These are phyloP conservation scores for Tyria jacobaeae DNA, from an alignment of 2,888 invertebrate genomes.

Conservation along the genomic window DNA sequence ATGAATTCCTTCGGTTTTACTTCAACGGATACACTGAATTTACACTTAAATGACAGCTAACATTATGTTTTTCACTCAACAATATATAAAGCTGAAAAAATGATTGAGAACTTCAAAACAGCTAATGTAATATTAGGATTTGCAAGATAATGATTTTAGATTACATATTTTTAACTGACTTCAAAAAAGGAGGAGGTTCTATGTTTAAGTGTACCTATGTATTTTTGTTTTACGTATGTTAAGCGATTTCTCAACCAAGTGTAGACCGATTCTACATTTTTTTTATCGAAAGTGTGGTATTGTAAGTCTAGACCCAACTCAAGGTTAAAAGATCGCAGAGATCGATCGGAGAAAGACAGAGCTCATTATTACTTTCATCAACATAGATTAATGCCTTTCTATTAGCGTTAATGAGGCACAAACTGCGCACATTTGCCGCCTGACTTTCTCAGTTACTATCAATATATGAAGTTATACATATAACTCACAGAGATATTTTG, in stretches of 20 bases:
- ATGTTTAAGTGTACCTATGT: too few species aligned
- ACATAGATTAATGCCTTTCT: constrained; percentile 75
- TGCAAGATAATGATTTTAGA: too few species aligned
- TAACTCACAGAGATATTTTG: constrained; percentile 1
- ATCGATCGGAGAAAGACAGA: constrained; percentile 58
- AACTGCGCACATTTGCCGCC: constrained; percentile 69
- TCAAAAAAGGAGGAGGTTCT: too few species aligned
- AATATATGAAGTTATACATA: constrained; percentile 35
- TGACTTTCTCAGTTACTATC: constrained; percentile 55
- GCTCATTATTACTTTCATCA: constrained; percentile 74
- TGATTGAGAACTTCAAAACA: too few species aligned
- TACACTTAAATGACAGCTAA: constrained; percentile 1
- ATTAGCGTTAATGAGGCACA: constrained; percentile 77
- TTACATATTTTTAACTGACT: too few species aligned
- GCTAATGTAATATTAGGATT: too few species aligned
- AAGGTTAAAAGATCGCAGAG: constrained; percentile 21
- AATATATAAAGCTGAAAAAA: neutral
- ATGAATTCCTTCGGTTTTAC: constrained; percentile 41
- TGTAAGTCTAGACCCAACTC: constrained; percentile 8
- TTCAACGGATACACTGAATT: constrained; percentile 32
- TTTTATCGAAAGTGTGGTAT: too few species aligned
- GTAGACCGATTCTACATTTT: too few species aligned
- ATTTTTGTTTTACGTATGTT: neutral
- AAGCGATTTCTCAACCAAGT: too few species aligned
- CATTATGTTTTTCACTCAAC: neutral